Conservation (phyloP, 2,888 invertebrate genomes). For the Rhagium mordax region DNA sequence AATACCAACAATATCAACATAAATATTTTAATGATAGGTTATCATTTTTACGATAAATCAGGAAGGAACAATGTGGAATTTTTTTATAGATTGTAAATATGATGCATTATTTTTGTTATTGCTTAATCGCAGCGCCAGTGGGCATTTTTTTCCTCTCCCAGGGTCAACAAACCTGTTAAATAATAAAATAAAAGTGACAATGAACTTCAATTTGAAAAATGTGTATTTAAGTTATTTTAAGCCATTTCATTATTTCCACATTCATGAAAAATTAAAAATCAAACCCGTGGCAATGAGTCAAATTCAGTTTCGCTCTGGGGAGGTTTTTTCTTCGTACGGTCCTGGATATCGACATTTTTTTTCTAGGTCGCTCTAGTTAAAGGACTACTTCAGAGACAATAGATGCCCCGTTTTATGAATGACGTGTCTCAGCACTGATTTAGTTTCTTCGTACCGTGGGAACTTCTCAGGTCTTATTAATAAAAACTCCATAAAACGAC, state of each 20-base stretch:
- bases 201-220: background rate
- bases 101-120: background rate
- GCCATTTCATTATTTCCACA: background rate
- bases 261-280: background rate
- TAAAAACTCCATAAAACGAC: no score
- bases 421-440: no score
- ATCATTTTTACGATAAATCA: background rate
- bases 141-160: background rate
- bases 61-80: background rate
- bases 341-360: no score
- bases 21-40: background rate
- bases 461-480: no score
- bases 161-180: background rate
- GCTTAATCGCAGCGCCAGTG: background rate
- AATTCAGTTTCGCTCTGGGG: no score
- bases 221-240: background rate
- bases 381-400: no score
- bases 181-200: background rate
- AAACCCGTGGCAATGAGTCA: no score
- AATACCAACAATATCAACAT: background rate
- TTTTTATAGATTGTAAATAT: background rate
- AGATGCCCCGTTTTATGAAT: no score
- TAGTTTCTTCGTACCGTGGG: no score
- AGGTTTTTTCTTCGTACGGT: no score
- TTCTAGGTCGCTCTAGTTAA: no score